phyloP scores from a whole-genome alignment of 2,888 invertebrate species.

The Meliscaeva auricollis region DNA sequence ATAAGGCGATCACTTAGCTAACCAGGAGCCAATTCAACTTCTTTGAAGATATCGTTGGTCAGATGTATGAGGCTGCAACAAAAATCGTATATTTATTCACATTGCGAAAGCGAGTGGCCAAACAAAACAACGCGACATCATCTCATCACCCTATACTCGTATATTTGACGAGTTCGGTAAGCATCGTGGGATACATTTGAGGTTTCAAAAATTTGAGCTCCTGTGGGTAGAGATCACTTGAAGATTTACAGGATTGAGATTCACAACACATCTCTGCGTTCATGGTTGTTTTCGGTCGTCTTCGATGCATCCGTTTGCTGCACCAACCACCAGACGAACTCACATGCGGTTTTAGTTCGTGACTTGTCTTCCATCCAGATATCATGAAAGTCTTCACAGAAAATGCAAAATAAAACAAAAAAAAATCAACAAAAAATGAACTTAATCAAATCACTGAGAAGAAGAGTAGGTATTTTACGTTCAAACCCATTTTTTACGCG shows the following conservation, averaged over 20 bases:
- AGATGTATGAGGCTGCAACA: conserved; percentile 5
- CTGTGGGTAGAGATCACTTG: conserved; percentile 55
- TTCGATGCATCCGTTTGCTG: conserved; percentile 25
- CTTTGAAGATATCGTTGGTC: conserved; percentile 51
- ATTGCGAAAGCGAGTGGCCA: conserved; percentile 29
- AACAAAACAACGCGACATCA: conserved; percentile 26
- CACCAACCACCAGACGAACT: conserved; percentile 29
- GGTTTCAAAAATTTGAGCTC: conserved; percentile 42
- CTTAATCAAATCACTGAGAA: conserved; percentile 53
- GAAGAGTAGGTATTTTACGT: conserved; percentile 38
- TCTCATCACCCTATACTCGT: conserved; percentile 15
- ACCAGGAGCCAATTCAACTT: conserved; percentile 24
- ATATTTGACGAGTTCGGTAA: conserved; percentile 50
- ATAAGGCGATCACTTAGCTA: conserved; percentile 35
- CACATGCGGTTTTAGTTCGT: conserved; percentile 60
- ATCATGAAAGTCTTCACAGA: conserved; percentile 30
- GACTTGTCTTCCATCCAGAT: conserved; percentile 73
- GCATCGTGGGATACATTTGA: conserved; percentile 68
- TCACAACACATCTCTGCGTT: conserved; percentile 10
- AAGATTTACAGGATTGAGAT: conserved; percentile 50
- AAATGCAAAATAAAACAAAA: conserved; percentile 7
- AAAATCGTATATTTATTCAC: conserved; percentile 10
- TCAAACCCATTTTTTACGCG: conserved; percentile 57
- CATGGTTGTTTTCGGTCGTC: not conserved
- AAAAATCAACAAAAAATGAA: conserved; percentile 26